A percentile compares a stretch with the other conserved stretches of the same genome.
Evolutionary conservation across 2,888 invertebrate species (phyloP).

Genomic region (Cordylochernes scorpioides): DNA sequence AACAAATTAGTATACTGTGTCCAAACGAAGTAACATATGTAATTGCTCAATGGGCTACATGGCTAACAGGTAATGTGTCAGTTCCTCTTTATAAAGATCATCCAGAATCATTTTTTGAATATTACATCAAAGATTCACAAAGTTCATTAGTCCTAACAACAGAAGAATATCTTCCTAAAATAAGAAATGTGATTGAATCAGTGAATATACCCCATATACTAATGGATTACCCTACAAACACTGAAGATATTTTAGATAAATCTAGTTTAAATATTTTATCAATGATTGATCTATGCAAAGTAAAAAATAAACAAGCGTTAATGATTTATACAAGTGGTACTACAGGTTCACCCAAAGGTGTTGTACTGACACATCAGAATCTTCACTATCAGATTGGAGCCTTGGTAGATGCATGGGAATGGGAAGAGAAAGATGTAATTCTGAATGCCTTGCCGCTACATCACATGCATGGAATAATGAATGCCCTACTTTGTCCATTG

Average conservation of each 20-base stretch:
- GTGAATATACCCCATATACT: background rate
- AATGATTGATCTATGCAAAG: background rate
- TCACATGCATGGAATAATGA: slow-evolving; percentile 65
- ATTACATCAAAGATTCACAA: slow-evolving; percentile 43
- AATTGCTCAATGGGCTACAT: slow-evolving; percentile 56
- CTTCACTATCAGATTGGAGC: slow-evolving; percentile 38
- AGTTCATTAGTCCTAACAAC: slow-evolving; percentile 40
- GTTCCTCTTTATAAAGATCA: slow-evolving; percentile 50
- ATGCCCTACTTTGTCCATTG: slow-evolving; percentile 47
- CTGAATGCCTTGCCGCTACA: slow-evolving; percentile 59
- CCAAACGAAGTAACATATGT: slow-evolving; percentile 52
- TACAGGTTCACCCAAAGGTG: slow-evolving; percentile 55
- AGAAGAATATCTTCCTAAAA: slow-evolving; percentile 31
- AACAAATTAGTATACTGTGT: slow-evolving; percentile 33
- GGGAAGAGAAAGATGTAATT: slow-evolving; percentile 39
- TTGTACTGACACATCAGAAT: slow-evolving; percentile 45
- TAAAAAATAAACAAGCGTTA: slow-evolving; percentile 33
- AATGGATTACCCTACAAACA: background rate
- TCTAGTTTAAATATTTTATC: background rate
- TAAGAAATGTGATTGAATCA: slow-evolving; percentile 21
- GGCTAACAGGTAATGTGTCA: slow-evolving; percentile 65
- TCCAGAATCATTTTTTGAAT: slow-evolving; percentile 42
- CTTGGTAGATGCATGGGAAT: slow-evolving; percentile 44
- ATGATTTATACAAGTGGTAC: slow-evolving; percentile 71
- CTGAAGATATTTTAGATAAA: background rate